Evolutionary conservation across 2,888 invertebrate genomes (phyloP), one percentile per base, ranked within the genome.

Genomic region (Loripinus fragilis): DNA sequence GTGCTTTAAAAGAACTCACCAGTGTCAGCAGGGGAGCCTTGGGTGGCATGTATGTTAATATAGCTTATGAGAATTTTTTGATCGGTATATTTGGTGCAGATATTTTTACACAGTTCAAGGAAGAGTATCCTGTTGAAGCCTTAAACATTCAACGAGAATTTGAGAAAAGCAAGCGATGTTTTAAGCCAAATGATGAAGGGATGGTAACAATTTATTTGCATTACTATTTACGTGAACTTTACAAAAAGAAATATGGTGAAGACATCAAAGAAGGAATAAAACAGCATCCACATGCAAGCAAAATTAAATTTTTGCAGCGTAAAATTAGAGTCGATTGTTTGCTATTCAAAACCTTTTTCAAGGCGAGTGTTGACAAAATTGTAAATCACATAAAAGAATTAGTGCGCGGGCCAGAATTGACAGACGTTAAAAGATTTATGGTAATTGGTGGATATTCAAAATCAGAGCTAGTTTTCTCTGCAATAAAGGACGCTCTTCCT

Each of bases 371-470:
- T n/a, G 52, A 76, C 17, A 73, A 71, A 28, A 76, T 80, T n/a
- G 71, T 76, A 5, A 15, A 48, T 1, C 80, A 80, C 30, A 71
- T 80, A 1, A 76, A 71, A 52, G 64, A 68, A 17, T 67, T 80
- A 8, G 42, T 55, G 20, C 12, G 23, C 10, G 41, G 71, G 48
- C 76, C 80, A n/a, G 76, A 67, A 42, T 60, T 80, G 0, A 55
- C 45, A 7, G 48, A 50, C 33, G n/a, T 74, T 3, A 73, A 80
- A 48, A 74, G 70, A 52, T 76, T 80, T 30, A 38, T 80, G 20
- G 45, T 81, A 70, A 78, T 83, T n/a, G 83, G 83, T 33, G 83
- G 83, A 1, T 83, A 80, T 38, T 81, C 81, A 0, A 76, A 81
- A 38, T 81, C 75, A 25, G 64, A 66, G 0, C 28, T 76, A 0